Conservation (phyloP, 2,888 invertebrate genomes). For the Clostera curtula region DNA sequence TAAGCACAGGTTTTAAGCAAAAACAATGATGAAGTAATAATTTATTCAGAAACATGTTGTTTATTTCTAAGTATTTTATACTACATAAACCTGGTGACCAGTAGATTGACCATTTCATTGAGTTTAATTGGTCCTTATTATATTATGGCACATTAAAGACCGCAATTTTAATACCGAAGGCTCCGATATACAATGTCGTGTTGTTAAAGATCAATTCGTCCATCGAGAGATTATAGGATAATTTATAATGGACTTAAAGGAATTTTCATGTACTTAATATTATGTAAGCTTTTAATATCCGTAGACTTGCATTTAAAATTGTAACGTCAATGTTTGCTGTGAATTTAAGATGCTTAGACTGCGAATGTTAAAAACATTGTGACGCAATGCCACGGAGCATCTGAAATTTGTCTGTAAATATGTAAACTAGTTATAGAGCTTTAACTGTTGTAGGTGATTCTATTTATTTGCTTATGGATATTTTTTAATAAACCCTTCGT, state of each 20-base stretch:
- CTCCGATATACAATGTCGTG: slow-evolving; percentile 12
- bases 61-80: too few relatives aligned
- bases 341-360: slow-evolving; percentile 15
- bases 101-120: too few relatives aligned
- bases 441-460: slow-evolving; percentile 60
- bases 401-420: slow-evolving; percentile 54
- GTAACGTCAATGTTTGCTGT: slow-evolving; percentile 40
- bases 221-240: slow-evolving; percentile 54
- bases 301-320: slow-evolving; percentile 49
- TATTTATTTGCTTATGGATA: slow-evolving; percentile 38
- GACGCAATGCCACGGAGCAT: slow-evolving; percentile 14
- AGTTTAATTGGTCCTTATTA: too few relatives aligned
- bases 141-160: too few relatives aligned
- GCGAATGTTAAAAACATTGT: slow-evolving; percentile 21
- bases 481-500: slow-evolving; percentile 14
- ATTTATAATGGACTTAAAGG: slow-evolving; percentile 47
- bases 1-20: too few relatives aligned
- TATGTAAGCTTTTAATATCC: slow-evolving; percentile 47
- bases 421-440: slow-evolving; percentile 68
- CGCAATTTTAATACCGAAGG: too few relatives aligned
- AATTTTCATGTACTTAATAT: slow-evolving; percentile 66
- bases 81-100: too few relatives aligned
- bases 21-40: too few relatives aligned
- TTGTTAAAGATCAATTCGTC: slow-evolving; percentile 43
- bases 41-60: too few relatives aligned